phyloP scores from a whole-genome alignment of 2,888 invertebrate species.

The Plagodis dolabraria region DNA sequence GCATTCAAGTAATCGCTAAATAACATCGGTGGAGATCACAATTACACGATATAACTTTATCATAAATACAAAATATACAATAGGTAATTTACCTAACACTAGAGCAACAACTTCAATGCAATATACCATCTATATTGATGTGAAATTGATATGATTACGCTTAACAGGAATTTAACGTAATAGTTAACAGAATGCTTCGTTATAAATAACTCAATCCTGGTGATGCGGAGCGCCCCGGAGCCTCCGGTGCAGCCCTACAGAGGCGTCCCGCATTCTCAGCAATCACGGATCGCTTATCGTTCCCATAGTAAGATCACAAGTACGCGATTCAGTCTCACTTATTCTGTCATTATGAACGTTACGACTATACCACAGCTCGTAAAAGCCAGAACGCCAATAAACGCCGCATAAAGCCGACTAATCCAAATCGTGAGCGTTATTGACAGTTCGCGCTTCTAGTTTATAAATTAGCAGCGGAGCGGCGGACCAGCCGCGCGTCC shows the following conservation, averaged over 20 bases:
- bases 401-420: constrained; percentile 53
- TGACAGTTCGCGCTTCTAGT: constrained; percentile 27
- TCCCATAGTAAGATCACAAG: constrained; percentile 66
- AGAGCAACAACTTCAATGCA: constrained; percentile 79
- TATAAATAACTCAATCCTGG: constrained; percentile 57
- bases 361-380: constrained; percentile 74
- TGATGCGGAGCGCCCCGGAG: constrained; percentile 24
- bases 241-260: constrained; percentile 3
- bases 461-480: constrained; percentile 45
- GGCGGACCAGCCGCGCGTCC: constrained; percentile 68
- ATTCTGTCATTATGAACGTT: constrained; percentile 80
- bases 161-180: constrained; percentile 71
- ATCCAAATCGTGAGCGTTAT: constrained; percentile 6
- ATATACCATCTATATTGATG: constrained; percentile 79
- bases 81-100: constrained; percentile 76
- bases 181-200: constrained; percentile 75
- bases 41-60: constrained; percentile 80
- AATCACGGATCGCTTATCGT: constrained; percentile 48
- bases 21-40: constrained; percentile 85
- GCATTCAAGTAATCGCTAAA: constrained; percentile 82
- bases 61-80: constrained; percentile 83
- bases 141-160: constrained; percentile 77
- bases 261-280: constrained; percentile 32
- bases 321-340: constrained; percentile 83
- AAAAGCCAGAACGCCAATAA: constrained; percentile 55